Percentiles rank a stretch among this genome's conserved stretches.
Evolutionary conservation across 1,140 invertebrate species (phyloP).

Genomic region (Ceratoteleas bidentatus): DNA sequence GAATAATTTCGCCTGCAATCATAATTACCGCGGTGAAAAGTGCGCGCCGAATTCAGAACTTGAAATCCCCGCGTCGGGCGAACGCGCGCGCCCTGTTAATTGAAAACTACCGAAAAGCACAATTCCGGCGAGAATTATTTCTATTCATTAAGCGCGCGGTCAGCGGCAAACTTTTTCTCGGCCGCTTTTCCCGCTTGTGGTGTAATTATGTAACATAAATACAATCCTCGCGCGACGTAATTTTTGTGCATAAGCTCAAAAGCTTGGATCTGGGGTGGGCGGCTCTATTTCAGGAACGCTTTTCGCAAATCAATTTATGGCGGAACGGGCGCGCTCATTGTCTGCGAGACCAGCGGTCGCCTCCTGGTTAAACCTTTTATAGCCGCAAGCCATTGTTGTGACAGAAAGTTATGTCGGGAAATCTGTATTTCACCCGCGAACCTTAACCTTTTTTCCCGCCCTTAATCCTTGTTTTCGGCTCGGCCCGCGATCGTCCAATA

Average conservation of each 20-base stretch:
- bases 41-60: constrained; percentile 68
- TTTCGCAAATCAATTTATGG: constrained; percentile 82
- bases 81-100: constrained; percentile 75
- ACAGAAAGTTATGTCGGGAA: constrained; percentile 79
- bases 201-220: constrained; percentile 82
- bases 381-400: constrained; percentile 78
- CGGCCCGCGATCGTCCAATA: constrained; percentile 46
- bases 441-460: constrained; percentile 61
- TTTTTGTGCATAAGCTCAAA: constrained; percentile 81
- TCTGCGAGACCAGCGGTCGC: constrained; percentile 71
- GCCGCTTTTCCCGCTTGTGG: constrained; percentile 67
- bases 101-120: constrained; percentile 82
- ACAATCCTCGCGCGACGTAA: constrained; percentile 80
- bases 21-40: constrained; percentile 68
- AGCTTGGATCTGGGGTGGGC: constrained; percentile 72
- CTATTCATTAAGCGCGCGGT: constrained; percentile 79
- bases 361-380: constrained; percentile 79
- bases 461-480: constrained; percentile 61
- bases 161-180: constrained; percentile 76
- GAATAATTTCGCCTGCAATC: constrained; percentile 70
- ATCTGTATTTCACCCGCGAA: constrained; percentile 67
- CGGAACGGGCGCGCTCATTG: constrained; percentile 78
- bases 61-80: constrained; percentile 59
- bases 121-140: constrained; percentile 80
- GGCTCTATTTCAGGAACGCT: constrained; percentile 79